Base-by-base conservation (phyloP, 2,888 invertebrate species). In the Hydropsyche betteni region DNA sequence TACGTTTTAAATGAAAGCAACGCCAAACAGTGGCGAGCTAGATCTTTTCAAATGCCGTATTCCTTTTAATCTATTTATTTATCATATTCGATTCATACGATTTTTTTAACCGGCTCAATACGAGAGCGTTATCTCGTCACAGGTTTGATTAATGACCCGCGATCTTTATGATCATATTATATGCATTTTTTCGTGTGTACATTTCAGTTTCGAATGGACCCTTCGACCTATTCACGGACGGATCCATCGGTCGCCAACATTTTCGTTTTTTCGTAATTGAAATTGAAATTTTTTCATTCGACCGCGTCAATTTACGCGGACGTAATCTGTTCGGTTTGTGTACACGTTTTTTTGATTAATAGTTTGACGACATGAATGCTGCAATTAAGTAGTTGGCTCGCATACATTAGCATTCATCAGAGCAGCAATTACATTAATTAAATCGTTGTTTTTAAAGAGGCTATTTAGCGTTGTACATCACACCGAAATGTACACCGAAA, bases 61-160 rank as follows among this genome's bases (percentile, higher is more conserved):
- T 24, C 34, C 8, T 33, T 69, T 69, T 69, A 50, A 64, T 64
- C 8, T 36, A 64, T 64, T 61, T 64, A 33, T 64, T 69, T 50
- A 44, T 44, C 44, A 44, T 44, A 44, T 44, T 10, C 7, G 44
- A 44, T 44, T 44, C 44, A 10, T 44, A 44, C 44, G 44, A 44
- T 44, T 10, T 10, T 8, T 44, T 44, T 10, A 7, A 44, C 68
- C 34, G 34, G 7, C 68, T 61, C 33, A 24, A 51, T 51, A 69
- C 24, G 36, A 53, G 52, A 53, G 55, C 52, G 14, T 34, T 34
- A 70, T 53, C 52, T 70, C 50, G 14, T 61, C 61, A 64, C 61
- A 51, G 53, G 53, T 34, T 14, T 74, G 74, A 74, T 76, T 64
- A n/a, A 55, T 76, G 76, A 76, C 74, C 74, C 68, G 74, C 53